phyloP scores from a whole-genome alignment of 2,888 invertebrate genomes.

The Sclerodermus sp. region DNA sequence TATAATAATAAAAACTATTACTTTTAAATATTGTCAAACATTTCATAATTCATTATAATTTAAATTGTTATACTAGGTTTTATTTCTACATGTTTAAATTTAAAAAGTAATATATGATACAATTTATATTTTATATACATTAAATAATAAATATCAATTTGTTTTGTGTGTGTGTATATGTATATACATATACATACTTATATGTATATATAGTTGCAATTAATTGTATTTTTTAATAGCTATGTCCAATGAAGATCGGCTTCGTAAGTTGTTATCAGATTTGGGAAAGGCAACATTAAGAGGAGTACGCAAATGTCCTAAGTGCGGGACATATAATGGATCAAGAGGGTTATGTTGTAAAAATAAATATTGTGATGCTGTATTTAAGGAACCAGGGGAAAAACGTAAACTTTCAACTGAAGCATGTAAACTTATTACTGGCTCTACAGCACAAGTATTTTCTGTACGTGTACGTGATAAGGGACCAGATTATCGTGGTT shows the following conservation, averaged over 20 bases:
- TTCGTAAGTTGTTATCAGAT: conserved; percentile 60
- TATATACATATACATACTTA: too few species aligned
- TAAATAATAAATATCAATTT: too few species aligned
- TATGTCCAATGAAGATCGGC: conserved; percentile 56
- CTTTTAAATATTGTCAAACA: too few species aligned
- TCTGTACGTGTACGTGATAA: conserved; percentile 72
- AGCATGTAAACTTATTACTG: conserved; percentile 68
- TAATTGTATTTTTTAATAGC: conserved; percentile 8
- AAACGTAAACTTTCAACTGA: conserved; percentile 65
- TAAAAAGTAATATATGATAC: too few species aligned
- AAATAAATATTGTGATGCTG: conserved; percentile 69
- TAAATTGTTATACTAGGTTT: too few species aligned
- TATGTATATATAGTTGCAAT: too few species aligned
- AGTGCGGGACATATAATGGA: conserved; percentile 76
- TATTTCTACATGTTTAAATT: too few species aligned
- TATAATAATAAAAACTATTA: too few species aligned
- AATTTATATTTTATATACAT: too few species aligned
- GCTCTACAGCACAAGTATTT: conserved; percentile 65
- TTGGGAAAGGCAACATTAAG: conserved; percentile 68
- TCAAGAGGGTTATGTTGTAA: conserved; percentile 74
- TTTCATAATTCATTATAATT: too few species aligned
- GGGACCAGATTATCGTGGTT: conserved; percentile 72
- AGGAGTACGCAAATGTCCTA: conserved; percentile 74
- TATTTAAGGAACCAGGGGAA: conserved; percentile 66
- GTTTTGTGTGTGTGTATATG: too few species aligned